Base-by-base conservation (phyloP, 2,797 vertebrate species). In the Apogon talboti region DNA sequence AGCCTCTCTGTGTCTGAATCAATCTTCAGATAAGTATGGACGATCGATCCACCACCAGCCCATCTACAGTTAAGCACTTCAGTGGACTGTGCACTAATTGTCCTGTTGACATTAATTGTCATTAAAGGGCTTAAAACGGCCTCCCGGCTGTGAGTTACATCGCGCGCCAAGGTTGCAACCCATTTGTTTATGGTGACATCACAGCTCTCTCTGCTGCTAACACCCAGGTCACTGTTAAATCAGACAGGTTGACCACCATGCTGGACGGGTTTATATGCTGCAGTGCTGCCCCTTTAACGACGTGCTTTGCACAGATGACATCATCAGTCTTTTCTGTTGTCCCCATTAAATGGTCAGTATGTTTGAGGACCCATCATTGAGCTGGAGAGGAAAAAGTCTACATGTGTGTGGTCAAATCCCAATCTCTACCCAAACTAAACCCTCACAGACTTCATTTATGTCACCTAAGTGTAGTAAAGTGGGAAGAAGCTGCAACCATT, bases 101-200 rank as follows among this genome's bases (percentile, higher is more conserved):
- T 92, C 87, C 86, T 78, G 87, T 87, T 93, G 92, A 93, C 91
- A 89, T 92, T 94, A 93, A 94, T 92, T 87, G 88, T 90, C 92
- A 93, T 93, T 93, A 93, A 92, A 93, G 84, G 89, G 84, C 81
- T 83, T 73, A 79, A 87, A 91, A 89, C 74, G 69, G 82, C 83
- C 76, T 56, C 65, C 44, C 1, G 48, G 74, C 87, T 77, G 84
- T 89, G 89, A 91, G 82, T 86, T 90, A 85, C 80, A 82, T 41
- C 77, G 70, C 19, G n/a, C 42, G 42, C 52, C 30, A 37, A 74
- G 87, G 82, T 81, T 84, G 78, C 82, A 71, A 70, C 71, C 81
- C 90, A 87, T 92, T 90, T 92, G 89, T 92, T 93, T 91, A 90
- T 60, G 71, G 79, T 81, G 87, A 87, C 80, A 87, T 87, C 80